Evolutionary conservation across 2,797 vertebrate species (phyloP), one percentile per base, ranked within the genome.

Genomic region (Aplochiton taeniatus): DNA sequence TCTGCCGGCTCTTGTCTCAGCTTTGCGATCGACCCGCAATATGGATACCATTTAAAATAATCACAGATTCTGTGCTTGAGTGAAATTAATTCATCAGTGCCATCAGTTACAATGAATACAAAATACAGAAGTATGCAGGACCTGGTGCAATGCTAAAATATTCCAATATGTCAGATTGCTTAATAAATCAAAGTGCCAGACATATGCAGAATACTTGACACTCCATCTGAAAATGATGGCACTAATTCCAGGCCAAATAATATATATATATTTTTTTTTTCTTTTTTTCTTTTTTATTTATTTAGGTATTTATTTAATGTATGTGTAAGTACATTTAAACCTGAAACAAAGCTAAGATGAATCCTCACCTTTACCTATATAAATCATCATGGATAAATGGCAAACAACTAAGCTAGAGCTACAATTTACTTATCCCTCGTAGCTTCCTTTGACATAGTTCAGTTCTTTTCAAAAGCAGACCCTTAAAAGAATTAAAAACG

Each of bases 131-230:
- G 86, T 85, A 84, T 75, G 88, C 31, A 31, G 31, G 83, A 77
- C 78, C 85, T 88, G 75, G 78, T 76, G 80, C 78, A 74, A 65
- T 82, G 84, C 81, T 79, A 79, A 93, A 91, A 90, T 91, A 88
- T 94, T 93, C 31, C 91, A 92, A 94, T 90, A 89, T 79, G 88
- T 84, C 83, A 93, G 85, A 95, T 93, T 95, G 92, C 86, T 92
- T 93, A 94, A 97, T 95, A 96, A 95, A 97, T 96, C 95, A 96
- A 96, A 95, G 93, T 92, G 94, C 90, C 93, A 94, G 81, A 87
- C 92, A 90, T 92, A 86, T 91, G 79, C 89, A 83, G 90, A 90
- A 81, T 60, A 44, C 61, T 82, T 68, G 62, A 63, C 70, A 85
- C 73, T 71, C 0, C 41, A 51, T 79, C 79, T 72, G 48, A 56